Conservation (phyloP, 2,888 invertebrate species). For the Nemotelus pantherinus region DNA sequence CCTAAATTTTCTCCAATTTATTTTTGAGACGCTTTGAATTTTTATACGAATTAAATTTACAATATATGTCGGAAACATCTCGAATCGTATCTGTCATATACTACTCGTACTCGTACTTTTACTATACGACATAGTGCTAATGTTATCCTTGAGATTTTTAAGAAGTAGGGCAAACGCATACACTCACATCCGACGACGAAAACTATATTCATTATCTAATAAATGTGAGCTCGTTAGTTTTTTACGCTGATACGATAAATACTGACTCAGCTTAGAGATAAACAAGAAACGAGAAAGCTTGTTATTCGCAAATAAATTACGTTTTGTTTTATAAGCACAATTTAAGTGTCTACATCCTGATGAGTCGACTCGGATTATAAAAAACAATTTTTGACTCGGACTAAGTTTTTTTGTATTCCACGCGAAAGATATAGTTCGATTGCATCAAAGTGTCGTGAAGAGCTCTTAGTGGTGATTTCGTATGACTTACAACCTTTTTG, state of each 20-base stretch:
- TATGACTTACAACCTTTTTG: no score
- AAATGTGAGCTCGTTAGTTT: slow-evolving; percentile 3
- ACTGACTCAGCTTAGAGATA: no score
- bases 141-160: slow-evolving; percentile 42
- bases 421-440: no score
- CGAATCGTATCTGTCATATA: not conserved
- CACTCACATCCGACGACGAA: slow-evolving; percentile 3
- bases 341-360: no score
- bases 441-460: no score
- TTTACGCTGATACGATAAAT: not conserved
- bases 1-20: slow-evolving; percentile 8
- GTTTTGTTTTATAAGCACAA: no score
- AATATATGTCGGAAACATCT: not conserved
- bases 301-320: no score
- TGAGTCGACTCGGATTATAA: no score
- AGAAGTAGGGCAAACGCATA: slow-evolving; percentile 33
- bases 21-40: not conserved
- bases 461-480: no score
- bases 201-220: slow-evolving; percentile 23
- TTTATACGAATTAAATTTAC: not conserved
- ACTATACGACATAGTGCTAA: slow-evolving; percentile 26
- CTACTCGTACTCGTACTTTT: slow-evolving; percentile 25
- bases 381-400: no score
- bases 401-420: no score
- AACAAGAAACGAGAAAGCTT: no score